Evolutionary conservation across 2,888 invertebrate species (phyloP).

Genomic region (Subacronicta megacephala): DNA sequence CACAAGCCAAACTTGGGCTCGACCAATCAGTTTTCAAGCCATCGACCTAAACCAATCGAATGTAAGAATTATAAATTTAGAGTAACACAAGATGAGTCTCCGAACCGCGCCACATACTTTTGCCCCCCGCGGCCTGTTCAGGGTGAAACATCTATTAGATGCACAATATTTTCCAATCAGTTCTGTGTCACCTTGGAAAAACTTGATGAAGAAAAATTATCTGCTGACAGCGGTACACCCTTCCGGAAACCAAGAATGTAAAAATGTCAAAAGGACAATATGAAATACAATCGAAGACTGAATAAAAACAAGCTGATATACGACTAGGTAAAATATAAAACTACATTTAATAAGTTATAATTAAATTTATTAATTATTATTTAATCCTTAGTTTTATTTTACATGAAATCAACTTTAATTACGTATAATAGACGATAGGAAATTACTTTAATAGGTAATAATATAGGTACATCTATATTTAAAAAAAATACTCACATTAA

Average conservation of each 20-base stretch:
- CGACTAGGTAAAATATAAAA: slow-evolving; percentile 9
- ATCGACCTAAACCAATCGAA: slow-evolving; percentile 70
- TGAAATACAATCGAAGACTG: slow-evolving; percentile 31
- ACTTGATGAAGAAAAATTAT: slow-evolving; percentile 78
- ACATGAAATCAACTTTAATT: neutral
- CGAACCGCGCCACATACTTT: slow-evolving; percentile 77
- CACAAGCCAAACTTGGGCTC: slow-evolving; percentile 34
- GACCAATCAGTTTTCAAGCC: slow-evolving; percentile 30
- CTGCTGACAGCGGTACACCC: slow-evolving; percentile 66
- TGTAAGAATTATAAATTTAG: slow-evolving; percentile 85
- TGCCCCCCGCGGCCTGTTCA: slow-evolving; percentile 76
- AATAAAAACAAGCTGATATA: slow-evolving; percentile 11
- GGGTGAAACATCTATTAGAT: slow-evolving; percentile 72
- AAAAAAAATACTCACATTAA: no score
- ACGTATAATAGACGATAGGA: no score
- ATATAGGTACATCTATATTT: no score
- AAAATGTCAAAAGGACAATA: slow-evolving; percentile 1
- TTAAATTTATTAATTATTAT: neutral
- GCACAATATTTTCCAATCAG: slow-evolving; percentile 84
- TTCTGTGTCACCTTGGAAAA: slow-evolving; percentile 82
- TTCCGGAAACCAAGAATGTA: slow-evolving; percentile 73
- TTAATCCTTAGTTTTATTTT: neutral
- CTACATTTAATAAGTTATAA: neutral
- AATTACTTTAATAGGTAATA: no score
- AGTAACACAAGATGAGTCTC: slow-evolving; percentile 74